Base-by-base conservation (phyloP, 2,888 invertebrate species). In the Calameuta idolon region DNA sequence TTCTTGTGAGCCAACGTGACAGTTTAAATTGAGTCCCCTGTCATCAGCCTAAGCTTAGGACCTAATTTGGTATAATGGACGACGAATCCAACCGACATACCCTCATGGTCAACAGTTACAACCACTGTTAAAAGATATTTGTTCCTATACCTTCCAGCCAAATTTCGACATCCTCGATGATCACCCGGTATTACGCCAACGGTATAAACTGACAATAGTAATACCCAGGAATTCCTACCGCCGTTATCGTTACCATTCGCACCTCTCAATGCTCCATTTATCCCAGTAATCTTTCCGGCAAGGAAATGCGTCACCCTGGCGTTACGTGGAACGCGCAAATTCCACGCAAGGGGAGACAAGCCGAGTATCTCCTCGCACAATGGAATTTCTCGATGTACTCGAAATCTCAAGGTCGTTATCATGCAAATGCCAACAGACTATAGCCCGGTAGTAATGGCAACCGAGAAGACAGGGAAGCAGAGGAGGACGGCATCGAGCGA, bases 11-110 rank as follows among this genome's bases (percentile, higher is more conserved):
- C 77, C 73, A 75, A 76, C 78, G 79, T 75, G 84, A 81, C 82
- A 83, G 79, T 79, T 83, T 79, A 82, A 84, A 84, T 84, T 82
- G 81, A 81, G 81, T 79, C 55, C 75, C 55, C 73, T 78, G 78
- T 78, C 80, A 77, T 81, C 75, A 69, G 34, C 23, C 15, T 55
- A 55, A 55, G 55, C 55, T 55, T 23, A 55, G 55, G 55, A 55
- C 55, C 23, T 15, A 55, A 55, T 55, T 55, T 55, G 55, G 55
- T 55, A 55, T 23, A 23, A 55, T 23, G 55, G 55, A 9, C 23
- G 55, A 55, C 9, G 55, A 23, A 55, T 55, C 55, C 55, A 55
- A 23, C 2, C 55, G 55, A 9, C 23, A 2, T 23, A 55, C 23
- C 55, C 55, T 55, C 55, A 23, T 23, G 15, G 55, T 55, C 23